Evolutionary conservation across 2,113 vertebrate species (phyloP).

Genomic region (Ivindomyrus marchei): DNA sequence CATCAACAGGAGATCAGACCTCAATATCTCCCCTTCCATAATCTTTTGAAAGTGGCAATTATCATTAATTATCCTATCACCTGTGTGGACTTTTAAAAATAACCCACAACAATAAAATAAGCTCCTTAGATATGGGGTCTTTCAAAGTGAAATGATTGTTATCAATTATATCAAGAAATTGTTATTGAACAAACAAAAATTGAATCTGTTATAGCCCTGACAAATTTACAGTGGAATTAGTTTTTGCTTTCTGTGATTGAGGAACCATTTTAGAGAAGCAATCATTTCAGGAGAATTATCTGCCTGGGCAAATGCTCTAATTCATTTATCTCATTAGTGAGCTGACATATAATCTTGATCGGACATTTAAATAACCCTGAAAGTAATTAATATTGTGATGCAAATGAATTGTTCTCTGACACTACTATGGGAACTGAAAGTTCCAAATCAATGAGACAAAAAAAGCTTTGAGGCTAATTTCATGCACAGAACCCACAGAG

Average conservation of each 20-base stretch:
- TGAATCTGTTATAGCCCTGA: background rate
- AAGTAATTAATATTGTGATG: background rate
- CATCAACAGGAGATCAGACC: constrained; percentile 17
- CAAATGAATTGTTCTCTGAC: background rate
- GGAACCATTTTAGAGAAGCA: background rate
- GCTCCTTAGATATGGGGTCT: background rate
- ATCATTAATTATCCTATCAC: constrained; percentile 18
- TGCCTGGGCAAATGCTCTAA: background rate
- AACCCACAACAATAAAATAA: background rate
- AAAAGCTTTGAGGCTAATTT: background rate
- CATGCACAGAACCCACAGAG: background rate
- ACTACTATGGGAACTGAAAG: background rate
- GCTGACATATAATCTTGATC: background rate
- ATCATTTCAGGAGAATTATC: background rate
- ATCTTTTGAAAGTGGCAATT: constrained; percentile 24
- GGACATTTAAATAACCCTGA: background rate
- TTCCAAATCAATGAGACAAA: background rate
- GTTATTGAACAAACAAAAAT: background rate
- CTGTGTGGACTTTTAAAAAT: constrained; percentile 27
- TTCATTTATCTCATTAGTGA: background rate
- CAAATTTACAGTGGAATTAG: background rate
- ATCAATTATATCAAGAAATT: background rate
- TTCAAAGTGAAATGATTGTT: background rate
- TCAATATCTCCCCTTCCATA: constrained; percentile 13
- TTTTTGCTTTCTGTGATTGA: background rate